phyloP scores from a whole-genome alignment of 2,888 invertebrate species.

The Globia sparganii region DNA sequence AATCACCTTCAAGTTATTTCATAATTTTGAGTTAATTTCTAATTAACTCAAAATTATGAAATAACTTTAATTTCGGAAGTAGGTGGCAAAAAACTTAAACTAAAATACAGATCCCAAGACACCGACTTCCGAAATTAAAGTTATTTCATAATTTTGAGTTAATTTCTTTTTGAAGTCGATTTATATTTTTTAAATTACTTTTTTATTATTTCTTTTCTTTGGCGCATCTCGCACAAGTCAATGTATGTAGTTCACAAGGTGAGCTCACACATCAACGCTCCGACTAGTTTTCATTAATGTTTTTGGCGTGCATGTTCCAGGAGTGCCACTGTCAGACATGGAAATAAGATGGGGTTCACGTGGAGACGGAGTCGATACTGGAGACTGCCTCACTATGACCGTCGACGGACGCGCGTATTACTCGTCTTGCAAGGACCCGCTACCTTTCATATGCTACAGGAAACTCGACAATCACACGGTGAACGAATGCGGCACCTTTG shows the following conservation, averaged over 20 bases:
- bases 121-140: no score
- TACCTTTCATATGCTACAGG: slow-evolving; percentile 31
- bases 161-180: no score
- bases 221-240: not conserved
- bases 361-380: not conserved
- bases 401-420: slow-evolving; percentile 4
- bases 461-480: slow-evolving; percentile 24
- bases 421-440: slow-evolving; percentile 4
- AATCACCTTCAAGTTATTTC: no score
- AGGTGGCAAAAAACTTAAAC: no score
- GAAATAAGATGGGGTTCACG: not conserved
- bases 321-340: slow-evolving; percentile 36
- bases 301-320: slow-evolving; percentile 4
- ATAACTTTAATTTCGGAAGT: no score
- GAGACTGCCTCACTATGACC: slow-evolving; percentile 26
- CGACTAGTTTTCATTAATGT: not conserved
- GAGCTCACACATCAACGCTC: not conserved
- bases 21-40: no score
- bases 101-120: no score
- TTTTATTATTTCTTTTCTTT: no score
- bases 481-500: slow-evolving; percentile 39
- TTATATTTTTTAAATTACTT: no score
- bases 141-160: no score
- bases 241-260: not conserved
- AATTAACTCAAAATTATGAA: no score